Percentiles rank a stretch among this genome's conserved stretches.
These are phyloP conservation scores for Embiotoca jacksoni DNA, from an alignment of 2,113 vertebrate genomes.

Conservation along the genomic window DNA sequence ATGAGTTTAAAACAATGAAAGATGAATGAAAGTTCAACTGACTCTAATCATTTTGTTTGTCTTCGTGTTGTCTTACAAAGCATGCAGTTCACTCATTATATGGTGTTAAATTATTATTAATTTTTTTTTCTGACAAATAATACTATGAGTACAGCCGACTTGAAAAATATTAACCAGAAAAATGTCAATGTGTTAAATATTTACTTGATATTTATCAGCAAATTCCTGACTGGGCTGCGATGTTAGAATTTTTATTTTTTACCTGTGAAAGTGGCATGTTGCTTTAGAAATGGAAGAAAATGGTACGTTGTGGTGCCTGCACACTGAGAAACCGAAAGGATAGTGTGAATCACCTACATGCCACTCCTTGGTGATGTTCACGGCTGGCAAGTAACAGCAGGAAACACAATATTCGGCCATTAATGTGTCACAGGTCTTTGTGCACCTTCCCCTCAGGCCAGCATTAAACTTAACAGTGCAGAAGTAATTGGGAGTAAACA, in stretches of 20 bases:
- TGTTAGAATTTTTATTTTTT: background rate
- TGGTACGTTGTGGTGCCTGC: background rate
- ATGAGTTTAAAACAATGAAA: background rate
- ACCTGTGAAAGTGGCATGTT: background rate
- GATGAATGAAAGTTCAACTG: background rate
- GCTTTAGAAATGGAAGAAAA: background rate
- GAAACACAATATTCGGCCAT: background rate
- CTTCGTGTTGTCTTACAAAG: background rate
- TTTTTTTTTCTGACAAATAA: background rate
- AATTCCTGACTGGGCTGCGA: background rate
- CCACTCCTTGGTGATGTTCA: background rate
- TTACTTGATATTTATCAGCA: background rate
- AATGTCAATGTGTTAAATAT: background rate
- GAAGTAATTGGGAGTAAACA: constrained; percentile 1
- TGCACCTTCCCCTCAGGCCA: constrained; percentile 2
- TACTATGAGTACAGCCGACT: background rate
- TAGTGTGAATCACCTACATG: background rate
- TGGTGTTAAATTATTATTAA: too few relatives aligned
- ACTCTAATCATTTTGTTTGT: background rate
- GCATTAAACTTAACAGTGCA: constrained; percentile 2
- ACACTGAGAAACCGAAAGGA: background rate
- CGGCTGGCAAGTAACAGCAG: constrained; percentile 11
- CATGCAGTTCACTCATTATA: background rate
- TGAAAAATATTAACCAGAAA: background rate
- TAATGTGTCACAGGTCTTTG: background rate